phyloP scores from a whole-genome alignment of 64 coral and sea anemone genomes.

The Stylophora pistillata region DNA sequence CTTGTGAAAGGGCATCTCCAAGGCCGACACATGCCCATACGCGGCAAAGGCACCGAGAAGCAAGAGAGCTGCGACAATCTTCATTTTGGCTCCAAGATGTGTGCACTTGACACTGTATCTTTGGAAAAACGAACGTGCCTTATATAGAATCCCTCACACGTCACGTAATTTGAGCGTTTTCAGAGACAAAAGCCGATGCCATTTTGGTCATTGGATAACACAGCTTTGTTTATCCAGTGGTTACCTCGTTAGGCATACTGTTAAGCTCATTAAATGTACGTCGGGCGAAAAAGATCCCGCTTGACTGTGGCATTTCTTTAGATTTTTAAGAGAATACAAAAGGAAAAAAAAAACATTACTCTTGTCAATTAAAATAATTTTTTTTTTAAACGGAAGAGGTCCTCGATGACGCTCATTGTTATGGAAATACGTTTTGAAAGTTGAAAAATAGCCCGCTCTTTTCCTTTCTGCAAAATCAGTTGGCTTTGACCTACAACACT shows the following conservation, averaged over 20 bases:
- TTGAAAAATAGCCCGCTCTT: too few species aligned
- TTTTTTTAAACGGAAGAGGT: too few species aligned
- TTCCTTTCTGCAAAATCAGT: too few species aligned
- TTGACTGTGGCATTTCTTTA: too few species aligned
- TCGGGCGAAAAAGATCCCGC: too few species aligned
- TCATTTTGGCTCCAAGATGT: slow-evolving; percentile 30
- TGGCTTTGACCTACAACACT: too few species aligned
- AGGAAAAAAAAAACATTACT: too few species aligned
- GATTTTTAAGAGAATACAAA: too few species aligned
- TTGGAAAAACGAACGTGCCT: not conserved
- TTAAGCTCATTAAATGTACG: too few species aligned
- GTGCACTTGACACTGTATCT: slow-evolving; percentile 9
- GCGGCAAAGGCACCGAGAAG: not conserved
- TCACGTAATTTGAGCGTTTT: not conserved
- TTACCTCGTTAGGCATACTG: not conserved
- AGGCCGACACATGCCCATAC: slow-evolving; percentile 16
- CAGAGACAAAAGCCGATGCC: not conserved
- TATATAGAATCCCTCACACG: not conserved
- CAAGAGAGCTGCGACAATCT: slow-evolving; percentile 11
- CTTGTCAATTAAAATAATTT: too few species aligned
- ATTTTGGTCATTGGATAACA: not conserved
- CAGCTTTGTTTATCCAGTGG: not conserved
- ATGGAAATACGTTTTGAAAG: too few species aligned
- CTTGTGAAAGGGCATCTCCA: not conserved
- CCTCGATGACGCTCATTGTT: too few species aligned